Evolutionary conservation across 2,888 invertebrate genomes (phyloP).

Genomic region (Agrochola circellaris): DNA sequence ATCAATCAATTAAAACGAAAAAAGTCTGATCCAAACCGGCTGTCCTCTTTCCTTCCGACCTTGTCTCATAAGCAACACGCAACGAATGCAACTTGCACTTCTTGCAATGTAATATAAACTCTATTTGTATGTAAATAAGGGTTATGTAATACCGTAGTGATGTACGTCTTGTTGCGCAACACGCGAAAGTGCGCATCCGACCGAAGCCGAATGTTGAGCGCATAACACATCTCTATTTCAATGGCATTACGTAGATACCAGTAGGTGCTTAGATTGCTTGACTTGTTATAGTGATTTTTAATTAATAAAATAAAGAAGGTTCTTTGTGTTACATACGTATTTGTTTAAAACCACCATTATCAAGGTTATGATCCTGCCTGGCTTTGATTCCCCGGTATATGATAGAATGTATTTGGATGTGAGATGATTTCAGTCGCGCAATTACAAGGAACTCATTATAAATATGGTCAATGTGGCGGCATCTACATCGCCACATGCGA

Average conservation of each 20-base stretch:
- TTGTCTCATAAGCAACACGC: conserved; percentile 68
- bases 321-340: background rate
- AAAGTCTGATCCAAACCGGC: conserved; percentile 64
- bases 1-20: conserved; percentile 62
- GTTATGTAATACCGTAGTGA: conserved; percentile 54
- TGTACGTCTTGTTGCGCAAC: conserved; percentile 73
- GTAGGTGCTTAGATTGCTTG: conserved; percentile 18
- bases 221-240: conserved; percentile 75
- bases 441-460: no score
- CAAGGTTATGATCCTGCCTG: background rate
- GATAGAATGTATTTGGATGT: background rate
- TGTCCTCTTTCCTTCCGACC: conserved; percentile 76
- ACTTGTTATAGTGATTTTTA: conserved; percentile 17
- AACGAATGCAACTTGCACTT: conserved; percentile 54
- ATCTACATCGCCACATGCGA: no score
- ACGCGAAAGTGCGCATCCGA: conserved; percentile 83
- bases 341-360: background rate
- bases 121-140: conserved; percentile 61
- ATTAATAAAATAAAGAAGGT: conserved; percentile 3
- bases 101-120: conserved; percentile 56
- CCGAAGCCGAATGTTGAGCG: conserved; percentile 71
- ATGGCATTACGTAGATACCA: conserved; percentile 67
- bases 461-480: no score
- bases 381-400: background rate
- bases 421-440: background rate